Evolutionary conservation across 2,888 invertebrate species (phyloP), one percentile per base, ranked within the genome.

Genomic region (Aplocera efformata): DNA sequence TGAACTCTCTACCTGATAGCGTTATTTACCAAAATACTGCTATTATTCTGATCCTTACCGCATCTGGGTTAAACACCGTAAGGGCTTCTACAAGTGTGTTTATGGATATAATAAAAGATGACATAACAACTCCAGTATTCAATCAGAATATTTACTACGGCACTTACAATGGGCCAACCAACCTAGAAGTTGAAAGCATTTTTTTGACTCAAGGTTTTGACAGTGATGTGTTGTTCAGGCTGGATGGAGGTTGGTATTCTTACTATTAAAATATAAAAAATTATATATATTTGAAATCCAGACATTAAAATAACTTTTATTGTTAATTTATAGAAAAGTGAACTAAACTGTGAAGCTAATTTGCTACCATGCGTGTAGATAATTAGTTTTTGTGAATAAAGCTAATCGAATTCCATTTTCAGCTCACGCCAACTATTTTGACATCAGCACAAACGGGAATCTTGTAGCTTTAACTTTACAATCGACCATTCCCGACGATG

Each of bases 91-190:
- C 79, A 25, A 70, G 53, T 45, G 51, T 88, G 32, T 36, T 81
- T 23, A 44, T 88, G 31, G 72, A 79, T 44, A 60, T 85, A 52
- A 64, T 81, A 58, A 78, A 76, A 59, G 65, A 72, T 25, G 81
- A 80, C 50, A 45, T 46, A 1, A 53, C 53, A 1, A 79, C 80
- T 39, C 82, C 81, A 22, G 56, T 74, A 10, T 79, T 83, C 46
- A 67, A 48, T 35, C 59, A 67, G 50, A 59, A 66, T 32, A 70
- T 79, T 48, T 82, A 79, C 48, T 29, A 60, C 7, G 77, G 71
- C 17, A 58, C 43, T 6, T 80, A 73, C 42, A 33, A 40, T 7
- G 58, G 56, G 20, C 39, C 48, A 13, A 48, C 49, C 1, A 39
- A 40, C 36, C 33, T 79, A 28, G 56, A 60, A 32, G 57, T 77